Evolutionary conservation across 2,113 vertebrate genomes (phyloP).

Genomic region (Xenopus borealis): DNA sequence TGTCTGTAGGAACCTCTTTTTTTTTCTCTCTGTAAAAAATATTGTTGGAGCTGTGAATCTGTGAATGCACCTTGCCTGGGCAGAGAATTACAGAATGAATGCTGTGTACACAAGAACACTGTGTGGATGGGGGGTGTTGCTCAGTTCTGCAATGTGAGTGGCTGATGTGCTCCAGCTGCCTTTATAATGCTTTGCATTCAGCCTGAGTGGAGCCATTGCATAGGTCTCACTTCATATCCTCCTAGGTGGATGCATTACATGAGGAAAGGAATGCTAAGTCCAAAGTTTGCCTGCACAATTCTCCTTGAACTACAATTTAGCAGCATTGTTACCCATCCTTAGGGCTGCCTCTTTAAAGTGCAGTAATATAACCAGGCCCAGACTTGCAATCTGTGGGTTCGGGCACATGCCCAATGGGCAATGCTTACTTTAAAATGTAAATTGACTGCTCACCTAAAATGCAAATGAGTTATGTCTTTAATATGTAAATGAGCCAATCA

Average conservation of each 20-base stretch:
- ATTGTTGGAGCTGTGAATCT: background rate
- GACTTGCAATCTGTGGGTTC: too few relatives aligned
- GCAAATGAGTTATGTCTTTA: too few relatives aligned
- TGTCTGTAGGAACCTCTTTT: background rate
- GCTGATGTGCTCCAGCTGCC: slow-evolving; percentile 32
- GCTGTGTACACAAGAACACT: background rate
- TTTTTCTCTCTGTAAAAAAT: background rate
- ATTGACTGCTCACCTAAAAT: too few relatives aligned
- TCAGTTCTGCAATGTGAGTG: slow-evolving; percentile 35
- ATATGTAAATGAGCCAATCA: too few relatives aligned
- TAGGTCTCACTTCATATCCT: background rate
- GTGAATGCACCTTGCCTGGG: background rate
- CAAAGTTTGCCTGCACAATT: accelerated
- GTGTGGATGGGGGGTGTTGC: slow-evolving; percentile 22
- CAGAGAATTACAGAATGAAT: slow-evolving; percentile 7
- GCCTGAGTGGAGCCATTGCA: slow-evolving; percentile 5
- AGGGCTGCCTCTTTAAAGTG: too few relatives aligned
- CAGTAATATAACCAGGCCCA: too few relatives aligned
- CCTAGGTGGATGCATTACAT: slow-evolving; percentile 21
- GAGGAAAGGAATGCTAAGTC: slow-evolving; percentile 1
- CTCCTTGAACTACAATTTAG: background rate
- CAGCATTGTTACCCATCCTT: slow-evolving; percentile 10
- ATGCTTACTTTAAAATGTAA: too few relatives aligned
- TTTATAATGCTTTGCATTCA: slow-evolving; percentile 38
- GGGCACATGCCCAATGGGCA: too few relatives aligned